Conservation (phyloP, 2,113 vertebrate species). For the Oreamnos americanus region DNA sequence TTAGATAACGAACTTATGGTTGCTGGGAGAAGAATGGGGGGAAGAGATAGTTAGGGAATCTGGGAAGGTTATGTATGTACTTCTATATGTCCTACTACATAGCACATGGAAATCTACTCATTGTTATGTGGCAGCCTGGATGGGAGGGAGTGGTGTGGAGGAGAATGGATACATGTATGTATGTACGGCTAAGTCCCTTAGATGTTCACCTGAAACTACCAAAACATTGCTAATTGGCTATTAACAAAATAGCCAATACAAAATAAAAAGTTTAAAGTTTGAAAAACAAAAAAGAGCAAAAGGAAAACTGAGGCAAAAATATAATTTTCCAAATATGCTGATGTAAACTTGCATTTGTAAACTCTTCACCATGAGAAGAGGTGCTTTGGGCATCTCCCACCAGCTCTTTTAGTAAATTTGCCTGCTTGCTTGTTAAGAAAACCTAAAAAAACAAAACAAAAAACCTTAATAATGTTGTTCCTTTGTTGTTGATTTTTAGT, state of each 20-base stretch:
- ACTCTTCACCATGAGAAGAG: neutral
- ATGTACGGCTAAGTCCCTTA: neutral
- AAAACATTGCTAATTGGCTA: neutral
- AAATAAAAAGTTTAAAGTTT: neutral
- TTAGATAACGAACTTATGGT: neutral
- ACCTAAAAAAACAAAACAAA: neutral
- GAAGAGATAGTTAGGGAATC: neutral
- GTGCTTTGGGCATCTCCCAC: neutral
- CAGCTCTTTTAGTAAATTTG: neutral
- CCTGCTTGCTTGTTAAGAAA: neutral
- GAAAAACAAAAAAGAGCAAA: neutral
- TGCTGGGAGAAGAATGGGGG: neutral
- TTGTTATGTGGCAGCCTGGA: neutral
- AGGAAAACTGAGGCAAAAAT: neutral
- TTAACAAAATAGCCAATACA: neutral
- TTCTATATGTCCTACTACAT: neutral
- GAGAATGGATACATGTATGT: neutral
- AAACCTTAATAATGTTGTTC: neutral
- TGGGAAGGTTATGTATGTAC: neutral
- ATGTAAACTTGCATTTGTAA: fast-evolving
- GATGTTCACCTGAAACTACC: neutral
- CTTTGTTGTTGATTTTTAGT: neutral
- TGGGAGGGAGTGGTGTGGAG: neutral
- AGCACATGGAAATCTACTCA: neutral
- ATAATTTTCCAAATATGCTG: fast-evolving